phyloP scores from a whole-genome alignment of 2,113 vertebrate species.

The Numida meleagris region DNA sequence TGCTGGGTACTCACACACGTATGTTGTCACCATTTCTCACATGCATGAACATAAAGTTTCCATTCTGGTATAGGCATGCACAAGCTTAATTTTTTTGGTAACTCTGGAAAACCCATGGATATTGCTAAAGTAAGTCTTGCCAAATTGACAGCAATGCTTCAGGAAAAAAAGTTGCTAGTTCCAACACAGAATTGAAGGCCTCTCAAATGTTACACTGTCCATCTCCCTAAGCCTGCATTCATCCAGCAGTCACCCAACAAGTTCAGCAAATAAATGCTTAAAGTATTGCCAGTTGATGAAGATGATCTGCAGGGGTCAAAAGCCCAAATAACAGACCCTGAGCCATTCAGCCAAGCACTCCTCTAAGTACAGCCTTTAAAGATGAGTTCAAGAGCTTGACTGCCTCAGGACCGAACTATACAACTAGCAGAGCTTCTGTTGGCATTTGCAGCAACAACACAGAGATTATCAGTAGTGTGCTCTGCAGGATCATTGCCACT shows the following conservation, averaged over 20 bases:
- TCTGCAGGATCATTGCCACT: neutral
- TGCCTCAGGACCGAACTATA: neutral
- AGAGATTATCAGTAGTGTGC: neutral
- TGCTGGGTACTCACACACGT: neutral
- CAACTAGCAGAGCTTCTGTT: neutral
- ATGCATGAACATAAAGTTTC: neutral
- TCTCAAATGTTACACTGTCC: neutral
- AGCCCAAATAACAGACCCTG: neutral
- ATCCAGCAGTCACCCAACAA: neutral
- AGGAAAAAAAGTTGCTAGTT: neutral
- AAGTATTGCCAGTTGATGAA: neutral
- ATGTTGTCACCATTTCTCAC: neutral
- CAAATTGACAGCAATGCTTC: neutral
- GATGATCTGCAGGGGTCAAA: neutral
- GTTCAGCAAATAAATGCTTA: neutral
- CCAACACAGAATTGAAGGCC: neutral
- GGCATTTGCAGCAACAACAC: neutral
- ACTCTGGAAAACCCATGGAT: neutral
- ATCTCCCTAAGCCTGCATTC: neutral
- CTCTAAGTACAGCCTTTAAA: neutral
- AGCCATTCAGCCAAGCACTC: neutral
- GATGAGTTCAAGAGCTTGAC: neutral
- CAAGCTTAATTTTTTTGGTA: neutral
- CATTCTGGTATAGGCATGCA: neutral
- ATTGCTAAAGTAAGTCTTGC: neutral